Evolutionary conservation across 2,797 vertebrate genomes (phyloP), one percentile per base, ranked within the genome.

Genomic region (Sylvilagus floridanus): DNA sequence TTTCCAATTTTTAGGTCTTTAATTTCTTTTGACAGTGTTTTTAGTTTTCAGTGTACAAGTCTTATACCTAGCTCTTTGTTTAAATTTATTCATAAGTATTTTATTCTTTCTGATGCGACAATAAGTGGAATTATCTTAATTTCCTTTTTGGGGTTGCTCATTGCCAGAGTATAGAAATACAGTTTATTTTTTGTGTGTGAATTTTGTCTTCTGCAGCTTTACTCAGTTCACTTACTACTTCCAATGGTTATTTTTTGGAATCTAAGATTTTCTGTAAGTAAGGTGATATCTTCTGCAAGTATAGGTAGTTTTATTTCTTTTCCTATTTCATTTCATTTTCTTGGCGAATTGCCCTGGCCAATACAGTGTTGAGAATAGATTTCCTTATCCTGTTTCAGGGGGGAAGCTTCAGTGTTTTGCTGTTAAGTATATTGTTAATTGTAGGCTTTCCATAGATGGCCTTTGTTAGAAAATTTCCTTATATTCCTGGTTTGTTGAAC

Each of bases 81-180:
- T 88, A 91, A 75, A 69, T 62, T 88, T 88, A 78, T 66, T 71
- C 47, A 22, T 91, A 37, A 35, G 26, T 84, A 65, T 71, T 96
- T 88, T 90, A 57, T 90, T 78, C 13, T 78, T 92, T 86, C 89
- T 96, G 75, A 69, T 76, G 42, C 30, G 57, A 1, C 42, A 42
- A 42, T 42, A 42, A 42, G 42, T 42, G 42, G 42, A 42, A 1
- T 81, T 72, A 5, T 88, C 62, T 88, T 22, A 47, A 28, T 84
- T 68, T 84, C 90, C 35, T 30, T 62, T 90, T 90, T 88, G 68
- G 35, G 66, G 57, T 68, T 84, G 32, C 78, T 91, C n/a, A 54
- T 94, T 88, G 42, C 32, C 73, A 57, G 28, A 79, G 7, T 79
- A n/a, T 75, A 63, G 28, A 68, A 73, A 62, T 19, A 78, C 11